Percentiles rank a stretch among this genome's conserved stretches.
These are phyloP conservation scores for Telenomus remus DNA, from an alignment of 1,140 invertebrate genomes.

Conservation along the genomic window DNA sequence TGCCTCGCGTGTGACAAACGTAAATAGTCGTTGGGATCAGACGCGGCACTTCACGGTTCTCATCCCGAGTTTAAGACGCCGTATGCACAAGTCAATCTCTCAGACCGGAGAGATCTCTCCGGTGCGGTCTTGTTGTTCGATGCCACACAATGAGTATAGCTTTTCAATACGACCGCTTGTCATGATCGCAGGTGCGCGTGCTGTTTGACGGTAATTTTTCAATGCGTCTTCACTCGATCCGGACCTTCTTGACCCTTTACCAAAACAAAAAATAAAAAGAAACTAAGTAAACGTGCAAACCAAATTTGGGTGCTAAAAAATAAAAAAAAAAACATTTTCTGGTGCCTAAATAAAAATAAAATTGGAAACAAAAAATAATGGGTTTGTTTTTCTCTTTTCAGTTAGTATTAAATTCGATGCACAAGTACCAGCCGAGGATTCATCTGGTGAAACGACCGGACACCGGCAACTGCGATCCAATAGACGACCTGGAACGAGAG, in stretches of 20 bases:
- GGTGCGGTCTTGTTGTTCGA: conserved; percentile 39
- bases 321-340: too few species aligned
- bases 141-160: conserved; percentile 21
- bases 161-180: conserved; percentile 44
- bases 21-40: conserved; percentile 67
- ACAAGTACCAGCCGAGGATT: conserved; percentile 97
- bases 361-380: too few species aligned
- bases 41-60: conserved; percentile 65
- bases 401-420: conserved; percentile 99
- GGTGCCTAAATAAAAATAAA: too few species aligned
- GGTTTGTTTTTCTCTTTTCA: conserved; percentile 73
- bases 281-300: too few species aligned
- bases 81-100: conserved; percentile 63
- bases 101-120: conserved; percentile 46
- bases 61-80: conserved; percentile 64
- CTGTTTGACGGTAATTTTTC: conserved; percentile 48
- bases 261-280: too few species aligned
- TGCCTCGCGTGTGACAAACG: conserved; percentile 66
- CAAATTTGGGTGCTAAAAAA: too few species aligned
- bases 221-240: conserved; percentile 48
- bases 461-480: conserved; percentile 76
- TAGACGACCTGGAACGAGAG: conserved; percentile 90
- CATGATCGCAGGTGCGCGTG: conserved; percentile 44
- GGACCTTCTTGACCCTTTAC: conserved; percentile 7
- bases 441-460: conserved; percentile 89